A percentile compares a stretch with the other conserved stretches of the same genome.
phyloP scores from a whole-genome alignment of 2,888 invertebrate species.

The Coecobrya sp. region DNA sequence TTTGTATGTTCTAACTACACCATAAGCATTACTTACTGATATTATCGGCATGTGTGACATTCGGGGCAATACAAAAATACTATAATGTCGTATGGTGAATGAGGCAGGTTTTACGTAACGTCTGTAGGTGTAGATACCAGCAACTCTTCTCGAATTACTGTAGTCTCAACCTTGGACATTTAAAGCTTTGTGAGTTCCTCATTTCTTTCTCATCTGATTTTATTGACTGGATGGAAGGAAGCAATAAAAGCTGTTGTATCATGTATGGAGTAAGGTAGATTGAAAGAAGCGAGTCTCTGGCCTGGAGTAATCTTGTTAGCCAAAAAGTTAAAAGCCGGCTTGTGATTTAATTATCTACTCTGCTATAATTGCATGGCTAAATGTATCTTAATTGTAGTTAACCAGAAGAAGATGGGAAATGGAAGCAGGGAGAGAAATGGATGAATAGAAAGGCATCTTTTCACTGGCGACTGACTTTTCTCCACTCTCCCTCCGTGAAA shows the following conservation, averaged over 20 bases:
- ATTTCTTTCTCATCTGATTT: neutral
- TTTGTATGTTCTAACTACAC: too few species aligned
- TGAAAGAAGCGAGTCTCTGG: neutral
- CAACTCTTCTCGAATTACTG: constrained; percentile 15
- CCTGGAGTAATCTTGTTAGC: constrained; percentile 82
- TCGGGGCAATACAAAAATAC: too few species aligned
- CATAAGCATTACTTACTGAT: too few species aligned
- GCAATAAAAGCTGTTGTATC: too few species aligned
- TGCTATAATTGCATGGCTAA: constrained; percentile 86
- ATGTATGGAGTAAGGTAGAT: neutral
- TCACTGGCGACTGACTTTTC: neutral
- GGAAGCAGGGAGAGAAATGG: neutral
- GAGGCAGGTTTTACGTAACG: neutral
- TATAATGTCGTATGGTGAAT: neutral
- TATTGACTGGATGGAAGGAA: neutral
- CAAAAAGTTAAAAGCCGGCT: constrained; percentile 84
- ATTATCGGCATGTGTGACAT: too few species aligned
- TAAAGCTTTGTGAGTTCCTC: neutral
- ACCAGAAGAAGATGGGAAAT: constrained; percentile 76
- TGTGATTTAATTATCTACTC: constrained; percentile 85
- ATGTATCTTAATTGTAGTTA: constrained; percentile 86
- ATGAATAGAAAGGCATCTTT: constrained; percentile 7
- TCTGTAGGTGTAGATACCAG: neutral
- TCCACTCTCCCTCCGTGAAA: neutral
- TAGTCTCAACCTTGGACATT: constrained; percentile 12